A percentile compares a stretch with the other conserved stretches of the same genome.
Conservation (phyloP, 2,888 invertebrate species). For the Lasius fuliginosus region DNA sequence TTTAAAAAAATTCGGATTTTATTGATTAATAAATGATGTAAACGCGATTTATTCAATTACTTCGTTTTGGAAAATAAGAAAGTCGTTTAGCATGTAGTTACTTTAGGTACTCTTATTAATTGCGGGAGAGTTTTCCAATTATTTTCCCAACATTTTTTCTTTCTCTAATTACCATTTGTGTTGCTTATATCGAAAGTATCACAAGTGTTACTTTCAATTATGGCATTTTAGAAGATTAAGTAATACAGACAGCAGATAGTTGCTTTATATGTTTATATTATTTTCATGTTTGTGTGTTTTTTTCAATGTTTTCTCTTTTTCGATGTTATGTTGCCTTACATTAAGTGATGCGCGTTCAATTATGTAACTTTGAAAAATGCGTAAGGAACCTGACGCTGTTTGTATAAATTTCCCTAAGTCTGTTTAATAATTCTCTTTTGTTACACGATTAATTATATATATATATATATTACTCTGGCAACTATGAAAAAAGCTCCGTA, state of each 20-base stretch:
- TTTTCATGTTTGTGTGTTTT: not conserved
- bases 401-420: not conserved
- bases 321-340: not conserved
- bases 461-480: not conserved
- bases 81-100: not conserved
- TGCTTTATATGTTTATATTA: not conserved
- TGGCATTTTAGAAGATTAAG: not conserved
- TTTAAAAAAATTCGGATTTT: constrained; percentile 10
- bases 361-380: not conserved
- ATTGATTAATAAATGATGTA: constrained; percentile 12
- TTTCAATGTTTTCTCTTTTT: not conserved
- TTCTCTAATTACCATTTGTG: not conserved
- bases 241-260: not conserved
- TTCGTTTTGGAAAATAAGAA: not conserved
- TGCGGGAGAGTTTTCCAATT: constrained; percentile 25
- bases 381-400: not conserved
- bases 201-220: constrained; percentile 33
- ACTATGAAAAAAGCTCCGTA: not conserved
- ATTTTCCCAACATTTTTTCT: constrained; percentile 35
- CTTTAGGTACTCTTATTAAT: constrained; percentile 25
- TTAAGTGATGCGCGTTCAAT: not conserved
- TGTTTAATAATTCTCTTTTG: not conserved
- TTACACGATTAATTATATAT: not conserved
- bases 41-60: constrained; percentile 26
- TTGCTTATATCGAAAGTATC: not conserved